phyloP scores from a whole-genome alignment of 2,888 invertebrate species.

The Allygus modestus region DNA sequence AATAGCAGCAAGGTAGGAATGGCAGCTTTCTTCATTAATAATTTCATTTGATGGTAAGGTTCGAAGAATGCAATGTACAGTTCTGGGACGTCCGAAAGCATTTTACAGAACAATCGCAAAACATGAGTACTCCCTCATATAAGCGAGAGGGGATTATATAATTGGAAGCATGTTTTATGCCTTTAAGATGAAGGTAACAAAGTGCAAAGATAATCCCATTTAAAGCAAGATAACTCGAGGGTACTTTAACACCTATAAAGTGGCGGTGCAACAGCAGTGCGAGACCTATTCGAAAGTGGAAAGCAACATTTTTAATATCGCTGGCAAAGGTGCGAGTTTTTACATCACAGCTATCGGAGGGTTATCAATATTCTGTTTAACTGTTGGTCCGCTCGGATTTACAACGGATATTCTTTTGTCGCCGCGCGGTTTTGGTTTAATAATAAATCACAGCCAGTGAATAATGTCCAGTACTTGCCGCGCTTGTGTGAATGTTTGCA shows the following conservation, averaged over 20 bases:
- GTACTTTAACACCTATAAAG: not conserved
- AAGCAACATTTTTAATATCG: conserved; percentile 7
- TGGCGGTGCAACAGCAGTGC: not conserved
- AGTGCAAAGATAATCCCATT: too few relatives aligned
- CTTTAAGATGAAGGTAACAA: too few relatives aligned
- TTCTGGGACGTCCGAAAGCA: too few relatives aligned
- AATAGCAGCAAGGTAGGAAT: too few relatives aligned
- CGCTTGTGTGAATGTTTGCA: not conserved
- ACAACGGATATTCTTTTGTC: conserved; percentile 6
- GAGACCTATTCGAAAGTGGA: not conserved
- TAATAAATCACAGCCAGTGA: not conserved
- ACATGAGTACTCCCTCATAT: too few relatives aligned
- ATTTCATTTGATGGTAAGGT: too few relatives aligned
- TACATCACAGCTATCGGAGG: not conserved
- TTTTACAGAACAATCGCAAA: too few relatives aligned
- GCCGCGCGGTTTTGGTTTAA: not conserved
- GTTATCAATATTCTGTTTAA: conserved; percentile 28
- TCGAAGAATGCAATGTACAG: too few relatives aligned
- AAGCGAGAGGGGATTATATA: too few relatives aligned
- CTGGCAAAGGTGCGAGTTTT: not conserved
- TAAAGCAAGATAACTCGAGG: too few relatives aligned
- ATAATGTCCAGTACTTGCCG: not conserved
- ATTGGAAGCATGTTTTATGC: too few relatives aligned
- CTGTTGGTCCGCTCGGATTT: not conserved
- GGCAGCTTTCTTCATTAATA: too few relatives aligned